Percentiles rank a stretch among this genome's conserved stretches.
Evolutionary conservation across 2,113 vertebrate genomes (phyloP).

Genomic region (Columba livia): DNA sequence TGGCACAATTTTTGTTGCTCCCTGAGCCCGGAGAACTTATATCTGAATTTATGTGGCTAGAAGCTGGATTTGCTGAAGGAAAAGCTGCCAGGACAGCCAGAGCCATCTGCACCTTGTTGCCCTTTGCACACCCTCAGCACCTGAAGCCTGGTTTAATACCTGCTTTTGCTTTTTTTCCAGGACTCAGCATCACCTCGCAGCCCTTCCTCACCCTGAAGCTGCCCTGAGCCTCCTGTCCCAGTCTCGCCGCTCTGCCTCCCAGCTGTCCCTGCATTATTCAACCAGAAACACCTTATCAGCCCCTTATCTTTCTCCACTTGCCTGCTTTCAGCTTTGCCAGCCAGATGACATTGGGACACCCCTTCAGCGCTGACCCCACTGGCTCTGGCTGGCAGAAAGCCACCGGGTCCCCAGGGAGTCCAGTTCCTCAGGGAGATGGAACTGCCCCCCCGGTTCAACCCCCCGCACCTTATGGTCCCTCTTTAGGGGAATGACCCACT

Average conservation of each 20-base stretch:
- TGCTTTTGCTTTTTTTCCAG: neutral
- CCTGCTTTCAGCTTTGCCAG: neutral
- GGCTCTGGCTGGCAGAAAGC: neutral
- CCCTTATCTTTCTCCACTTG: neutral
- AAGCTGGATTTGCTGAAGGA: neutral
- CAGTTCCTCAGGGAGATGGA: neutral
- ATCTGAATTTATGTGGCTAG: neutral
- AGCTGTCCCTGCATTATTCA: constrained; percentile 26
- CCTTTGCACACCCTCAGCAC: neutral
- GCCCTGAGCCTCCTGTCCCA: rapidly evolving
- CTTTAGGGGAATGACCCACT: rapidly evolving
- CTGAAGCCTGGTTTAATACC: neutral
- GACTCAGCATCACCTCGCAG: neutral
- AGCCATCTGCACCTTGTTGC: neutral
- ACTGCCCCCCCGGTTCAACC: neutral
- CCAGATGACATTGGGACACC: neutral
- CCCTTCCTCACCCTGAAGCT: neutral
- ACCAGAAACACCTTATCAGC: neutral
- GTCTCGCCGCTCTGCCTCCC: neutral
- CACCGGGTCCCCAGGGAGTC: neutral
- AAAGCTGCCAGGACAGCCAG: neutral
- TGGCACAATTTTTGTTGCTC: neutral
- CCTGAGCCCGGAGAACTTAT: neutral
- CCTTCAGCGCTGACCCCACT: rapidly evolving
- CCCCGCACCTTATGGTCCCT: rapidly evolving